phyloP scores from a whole-genome alignment of 1,140 invertebrate species.

The Zaprionus gabonicus region DNA sequence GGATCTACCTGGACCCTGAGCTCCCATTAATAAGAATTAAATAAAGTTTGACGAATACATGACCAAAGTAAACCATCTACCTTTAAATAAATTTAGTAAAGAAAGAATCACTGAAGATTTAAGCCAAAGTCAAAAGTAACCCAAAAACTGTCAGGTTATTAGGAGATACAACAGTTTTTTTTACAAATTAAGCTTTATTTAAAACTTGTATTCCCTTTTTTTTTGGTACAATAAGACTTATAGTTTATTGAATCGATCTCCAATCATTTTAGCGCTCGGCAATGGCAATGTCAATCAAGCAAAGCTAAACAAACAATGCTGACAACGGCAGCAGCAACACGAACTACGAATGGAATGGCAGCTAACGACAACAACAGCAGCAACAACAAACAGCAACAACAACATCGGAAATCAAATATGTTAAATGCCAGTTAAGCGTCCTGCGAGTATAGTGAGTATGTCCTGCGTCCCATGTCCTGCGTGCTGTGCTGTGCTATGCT shows the following conservation, averaged over 20 bases:
- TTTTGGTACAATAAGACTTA: background rate
- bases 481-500: constrained; percentile 33
- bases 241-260: constrained; percentile 38
- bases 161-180: too few species aligned
- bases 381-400: constrained; percentile 10
- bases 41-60: too few species aligned
- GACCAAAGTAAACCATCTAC: too few species aligned
- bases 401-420: constrained; percentile 64
- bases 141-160: too few species aligned
- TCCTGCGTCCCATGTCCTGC: constrained; percentile 30
- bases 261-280: constrained; percentile 27
- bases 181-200: background rate
- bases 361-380: constrained; percentile 6
- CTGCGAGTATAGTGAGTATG: constrained; percentile 5
- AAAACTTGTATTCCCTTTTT: background rate
- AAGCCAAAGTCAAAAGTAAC: too few species aligned
- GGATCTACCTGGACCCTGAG: too few species aligned
- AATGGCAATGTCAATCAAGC: too few species aligned
- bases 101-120: too few species aligned
- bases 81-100: too few species aligned
- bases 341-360: background rate
- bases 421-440: constrained; percentile 75
- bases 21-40: too few species aligned
- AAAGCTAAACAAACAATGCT: constrained; percentile 55
- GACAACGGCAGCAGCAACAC: constrained; percentile 37